phyloP scores from a whole-genome alignment of 1,140 invertebrate species.

The Coenobita brevimanus region DNA sequence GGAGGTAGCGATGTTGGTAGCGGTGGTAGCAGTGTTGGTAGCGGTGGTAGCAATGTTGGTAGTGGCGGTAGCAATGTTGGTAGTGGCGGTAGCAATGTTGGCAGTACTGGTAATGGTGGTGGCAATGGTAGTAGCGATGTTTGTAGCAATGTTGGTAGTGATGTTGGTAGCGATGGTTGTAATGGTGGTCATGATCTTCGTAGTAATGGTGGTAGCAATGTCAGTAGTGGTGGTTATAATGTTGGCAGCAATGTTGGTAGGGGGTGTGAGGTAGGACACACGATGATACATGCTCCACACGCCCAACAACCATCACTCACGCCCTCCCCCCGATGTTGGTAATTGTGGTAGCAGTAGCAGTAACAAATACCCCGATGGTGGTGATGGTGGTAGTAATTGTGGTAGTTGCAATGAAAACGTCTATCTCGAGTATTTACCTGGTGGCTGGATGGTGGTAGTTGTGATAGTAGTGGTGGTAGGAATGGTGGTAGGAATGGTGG shows the following conservation, averaged over 20 bases:
- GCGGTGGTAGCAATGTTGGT: neutral
- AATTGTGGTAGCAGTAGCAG: no score
- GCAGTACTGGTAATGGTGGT: no score
- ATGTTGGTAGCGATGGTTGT: neutral
- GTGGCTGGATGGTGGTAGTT: no score
- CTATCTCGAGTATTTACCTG: no score
- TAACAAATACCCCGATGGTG: no score
- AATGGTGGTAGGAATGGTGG: neutral
- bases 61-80: neutral
- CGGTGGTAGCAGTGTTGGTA: no score
- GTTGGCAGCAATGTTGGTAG: neutral
- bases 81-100: no score
- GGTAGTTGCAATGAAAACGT: no score
- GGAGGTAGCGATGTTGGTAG: no score
- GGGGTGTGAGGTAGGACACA: neutral
- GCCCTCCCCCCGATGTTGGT: neutral
- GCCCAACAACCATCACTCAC: neutral
- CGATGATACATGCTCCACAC: neutral
- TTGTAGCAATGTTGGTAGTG: neutral
- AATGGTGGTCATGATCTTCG: neutral
- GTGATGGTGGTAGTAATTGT: no score
- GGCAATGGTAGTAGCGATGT: neutral
- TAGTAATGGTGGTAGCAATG: neutral
- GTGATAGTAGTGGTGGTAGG: neutral
- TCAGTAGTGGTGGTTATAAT: neutral